phyloP scores from a whole-genome alignment of 2,888 invertebrate species.

The Agriopis aurantiaria region DNA sequence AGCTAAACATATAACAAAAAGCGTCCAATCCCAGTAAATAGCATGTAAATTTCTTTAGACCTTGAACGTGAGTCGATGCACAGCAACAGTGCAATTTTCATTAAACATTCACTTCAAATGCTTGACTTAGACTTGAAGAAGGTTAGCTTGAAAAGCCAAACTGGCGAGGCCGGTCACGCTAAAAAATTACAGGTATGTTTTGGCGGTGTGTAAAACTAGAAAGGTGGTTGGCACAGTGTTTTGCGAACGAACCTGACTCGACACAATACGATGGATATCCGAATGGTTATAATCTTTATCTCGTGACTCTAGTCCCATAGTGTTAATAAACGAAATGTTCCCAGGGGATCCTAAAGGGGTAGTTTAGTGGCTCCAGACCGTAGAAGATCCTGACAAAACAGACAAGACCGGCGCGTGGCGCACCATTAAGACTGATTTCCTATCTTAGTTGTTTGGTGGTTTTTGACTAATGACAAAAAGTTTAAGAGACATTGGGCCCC shows the following conservation, averaged over 20 bases:
- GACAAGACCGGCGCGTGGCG: too few species aligned
- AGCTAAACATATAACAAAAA: conserved; percentile 1
- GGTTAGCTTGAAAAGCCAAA: neutral
- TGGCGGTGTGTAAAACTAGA: neutral
- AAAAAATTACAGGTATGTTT: neutral
- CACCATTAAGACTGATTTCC: too few species aligned
- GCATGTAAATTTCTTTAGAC: neutral
- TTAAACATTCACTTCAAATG: neutral
- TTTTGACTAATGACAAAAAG: too few species aligned
- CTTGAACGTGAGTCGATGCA: neutral
- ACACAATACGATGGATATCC: too few species aligned
- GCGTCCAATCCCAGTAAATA: neutral
- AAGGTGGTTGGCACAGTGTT: neutral
- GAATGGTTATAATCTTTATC: neutral
- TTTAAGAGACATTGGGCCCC: too few species aligned
- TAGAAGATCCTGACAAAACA: too few species aligned
- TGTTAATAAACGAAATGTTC: neutral
- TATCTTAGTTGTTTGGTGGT: too few species aligned
- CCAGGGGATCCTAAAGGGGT: neutral
- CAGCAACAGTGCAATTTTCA: neutral
- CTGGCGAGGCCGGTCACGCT: neutral
- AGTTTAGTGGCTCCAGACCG: too few species aligned
- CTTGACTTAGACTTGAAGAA: neutral
- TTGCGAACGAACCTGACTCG: too few species aligned
- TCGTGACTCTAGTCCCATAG: neutral